These are phyloP conservation scores for Colletes collaris DNA, from an alignment of 2,888 invertebrate species.

Conservation along the genomic window DNA sequence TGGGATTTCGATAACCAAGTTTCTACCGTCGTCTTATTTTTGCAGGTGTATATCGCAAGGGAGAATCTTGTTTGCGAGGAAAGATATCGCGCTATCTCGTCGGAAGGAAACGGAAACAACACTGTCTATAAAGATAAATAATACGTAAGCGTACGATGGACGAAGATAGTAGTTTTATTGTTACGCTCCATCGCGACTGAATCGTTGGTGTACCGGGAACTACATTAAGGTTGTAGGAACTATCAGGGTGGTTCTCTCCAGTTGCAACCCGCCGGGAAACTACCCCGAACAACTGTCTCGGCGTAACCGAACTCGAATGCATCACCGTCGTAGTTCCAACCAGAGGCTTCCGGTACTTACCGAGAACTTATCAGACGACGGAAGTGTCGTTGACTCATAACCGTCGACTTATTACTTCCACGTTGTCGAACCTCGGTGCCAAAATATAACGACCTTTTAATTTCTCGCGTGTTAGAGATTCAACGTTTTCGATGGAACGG, in stretches of 20 bases:
- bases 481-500: too few relatives aligned
- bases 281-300: slow-evolving; percentile 62
- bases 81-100: background rate
- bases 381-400: slow-evolving; percentile 67
- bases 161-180: slow-evolving; percentile 37
- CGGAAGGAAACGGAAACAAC: slow-evolving; percentile 6
- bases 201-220: slow-evolving; percentile 28
- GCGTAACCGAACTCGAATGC: slow-evolving; percentile 63
- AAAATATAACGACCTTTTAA: slow-evolving; percentile 26
- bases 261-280: slow-evolving; percentile 51
- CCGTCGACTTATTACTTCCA: slow-evolving; percentile 57
- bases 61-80: background rate
- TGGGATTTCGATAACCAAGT: too few relatives aligned
- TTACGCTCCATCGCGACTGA: slow-evolving; percentile 8
- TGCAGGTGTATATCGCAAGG: background rate
- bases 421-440: slow-evolving; percentile 27
- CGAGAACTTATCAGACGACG: slow-evolving; percentile 62
- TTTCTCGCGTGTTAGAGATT: background rate
- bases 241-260: slow-evolving; percentile 36
- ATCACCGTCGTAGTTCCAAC: slow-evolving; percentile 60
- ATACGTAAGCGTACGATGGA: slow-evolving; percentile 4
- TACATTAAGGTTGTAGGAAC: slow-evolving; percentile 54
- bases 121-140: slow-evolving; percentile 13
- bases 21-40: background rate
- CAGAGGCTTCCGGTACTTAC: slow-evolving; percentile 58